A percentile compares a stretch with the other conserved stretches of the same genome.
Conservation (phyloP, 2,113 vertebrate genomes). For the Girardinichthys multiradiatus region DNA sequence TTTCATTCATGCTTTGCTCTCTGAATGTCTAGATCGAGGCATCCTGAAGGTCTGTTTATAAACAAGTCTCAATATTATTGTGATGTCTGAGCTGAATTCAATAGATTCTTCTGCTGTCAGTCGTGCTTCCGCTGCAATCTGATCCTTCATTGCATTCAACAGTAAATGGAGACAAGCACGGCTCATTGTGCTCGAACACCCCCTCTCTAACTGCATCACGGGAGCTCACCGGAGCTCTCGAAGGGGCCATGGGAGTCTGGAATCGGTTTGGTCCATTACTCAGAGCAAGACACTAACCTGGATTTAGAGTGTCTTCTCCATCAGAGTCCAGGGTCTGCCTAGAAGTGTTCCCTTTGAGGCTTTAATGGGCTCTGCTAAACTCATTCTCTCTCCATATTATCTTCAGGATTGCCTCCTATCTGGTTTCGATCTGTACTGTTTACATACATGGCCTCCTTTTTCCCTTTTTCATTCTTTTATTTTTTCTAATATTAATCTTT, state of each 20-base stretch:
- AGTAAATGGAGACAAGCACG: slow-evolving; percentile 70
- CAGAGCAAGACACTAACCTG: slow-evolving; percentile 67
- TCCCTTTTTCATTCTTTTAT: slow-evolving; percentile 4
- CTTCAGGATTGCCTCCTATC: slow-evolving; percentile 69
- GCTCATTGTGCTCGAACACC: slow-evolving; percentile 41
- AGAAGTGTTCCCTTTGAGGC: slow-evolving; percentile 69
- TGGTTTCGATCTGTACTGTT: slow-evolving; percentile 71
- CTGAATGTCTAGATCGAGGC: slow-evolving; percentile 32
- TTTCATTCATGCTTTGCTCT: slow-evolving; percentile 12
- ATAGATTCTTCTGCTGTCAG: slow-evolving; percentile 77
- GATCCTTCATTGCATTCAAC: slow-evolving; percentile 75
- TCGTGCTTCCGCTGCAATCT: slow-evolving; percentile 73
- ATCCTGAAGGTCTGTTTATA: slow-evolving; percentile 76
- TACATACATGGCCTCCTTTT: slow-evolving; percentile 45
- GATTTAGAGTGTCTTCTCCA: slow-evolving; percentile 72
- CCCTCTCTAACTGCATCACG: slow-evolving; percentile 79
- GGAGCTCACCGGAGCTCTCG: slow-evolving; percentile 49
- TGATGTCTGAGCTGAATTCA: slow-evolving; percentile 77
- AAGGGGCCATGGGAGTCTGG: slow-evolving; percentile 71
- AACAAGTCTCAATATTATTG: slow-evolving; percentile 81
- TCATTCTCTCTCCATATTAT: slow-evolving; percentile 75
- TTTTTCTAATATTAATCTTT: slow-evolving; percentile 4
- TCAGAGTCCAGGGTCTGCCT: slow-evolving; percentile 66
- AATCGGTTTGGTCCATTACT: slow-evolving; percentile 77
- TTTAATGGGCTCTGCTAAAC: slow-evolving; percentile 82